Conservation (phyloP, 2,113 vertebrate species). For the Dicentrarchus labrax region DNA sequence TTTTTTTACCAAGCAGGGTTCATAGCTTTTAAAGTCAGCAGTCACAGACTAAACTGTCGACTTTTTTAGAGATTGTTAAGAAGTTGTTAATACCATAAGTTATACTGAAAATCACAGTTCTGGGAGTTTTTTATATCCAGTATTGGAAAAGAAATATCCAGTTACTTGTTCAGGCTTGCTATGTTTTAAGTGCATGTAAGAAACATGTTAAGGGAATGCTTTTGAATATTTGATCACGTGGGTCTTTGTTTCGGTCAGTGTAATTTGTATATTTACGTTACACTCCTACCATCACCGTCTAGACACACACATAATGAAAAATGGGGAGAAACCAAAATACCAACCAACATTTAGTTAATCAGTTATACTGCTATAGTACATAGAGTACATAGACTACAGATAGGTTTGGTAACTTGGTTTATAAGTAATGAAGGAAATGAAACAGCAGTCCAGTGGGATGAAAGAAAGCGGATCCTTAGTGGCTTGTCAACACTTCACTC, state of each 20-base stretch:
- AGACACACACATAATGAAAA: not conserved
- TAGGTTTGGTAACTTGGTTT: conserved; percentile 1
- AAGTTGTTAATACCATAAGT: not conserved
- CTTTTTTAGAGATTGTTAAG: not conserved
- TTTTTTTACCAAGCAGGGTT: not conserved
- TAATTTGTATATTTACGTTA: not conserved
- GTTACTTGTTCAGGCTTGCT: not conserved
- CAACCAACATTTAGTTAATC: not conserved
- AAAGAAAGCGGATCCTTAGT: not conserved
- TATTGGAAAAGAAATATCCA: too few relatives aligned
- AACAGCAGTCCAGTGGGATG: not conserved
- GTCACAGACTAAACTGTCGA: too few relatives aligned
- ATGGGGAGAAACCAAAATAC: not conserved
- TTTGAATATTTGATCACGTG: not conserved
- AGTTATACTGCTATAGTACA: not conserved
- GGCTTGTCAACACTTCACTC: not conserved
- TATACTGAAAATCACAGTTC: not conserved
- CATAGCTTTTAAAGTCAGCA: not conserved
- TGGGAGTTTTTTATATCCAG: not conserved
- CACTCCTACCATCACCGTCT: not conserved
- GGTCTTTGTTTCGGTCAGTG: not conserved
- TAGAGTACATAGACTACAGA: not conserved
- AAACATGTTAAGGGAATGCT: not conserved
- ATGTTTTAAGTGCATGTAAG: not conserved
- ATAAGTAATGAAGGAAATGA: not conserved